These are phyloP conservation scores for Coilia nasus DNA, from an alignment of 2,797 vertebrate genomes.

Conservation along the genomic window DNA sequence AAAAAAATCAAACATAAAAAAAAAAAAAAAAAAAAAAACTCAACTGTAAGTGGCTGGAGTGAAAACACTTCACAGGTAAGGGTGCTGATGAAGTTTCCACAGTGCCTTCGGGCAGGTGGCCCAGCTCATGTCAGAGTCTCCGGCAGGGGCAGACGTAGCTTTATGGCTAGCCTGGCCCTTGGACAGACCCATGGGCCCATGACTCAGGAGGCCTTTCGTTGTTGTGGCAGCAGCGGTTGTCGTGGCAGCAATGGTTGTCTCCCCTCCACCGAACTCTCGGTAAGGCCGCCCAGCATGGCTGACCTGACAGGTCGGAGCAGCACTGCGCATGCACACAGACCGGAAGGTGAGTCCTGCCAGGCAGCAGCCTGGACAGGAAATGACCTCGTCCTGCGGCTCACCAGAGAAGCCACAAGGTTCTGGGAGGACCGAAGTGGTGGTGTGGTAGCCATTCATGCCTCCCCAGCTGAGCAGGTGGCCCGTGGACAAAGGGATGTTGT, in stretches of 20 bases:
- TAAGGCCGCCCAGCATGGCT: constrained; percentile 70
- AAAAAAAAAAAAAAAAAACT: not conserved
- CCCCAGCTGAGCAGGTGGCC: constrained; percentile 74
- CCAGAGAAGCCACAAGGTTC: constrained; percentile 49
- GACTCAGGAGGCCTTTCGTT: constrained; percentile 77
- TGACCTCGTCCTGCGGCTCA: constrained; percentile 82
- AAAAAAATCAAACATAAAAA: not conserved
- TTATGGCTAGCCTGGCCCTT: constrained; percentile 71
- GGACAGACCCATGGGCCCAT: constrained; percentile 62
- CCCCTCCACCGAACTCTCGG: constrained; percentile 84
- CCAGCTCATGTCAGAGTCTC: constrained; percentile 80
- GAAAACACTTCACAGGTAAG: not conserved
- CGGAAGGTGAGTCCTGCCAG: constrained; percentile 83
- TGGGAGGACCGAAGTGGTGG: constrained; percentile 54
- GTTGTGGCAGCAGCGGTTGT: constrained; percentile 44
- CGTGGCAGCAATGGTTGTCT: constrained; percentile 58
- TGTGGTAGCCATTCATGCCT: constrained; percentile 62
- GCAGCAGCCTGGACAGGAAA: constrained; percentile 89
- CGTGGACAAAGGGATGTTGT: constrained; percentile 76
- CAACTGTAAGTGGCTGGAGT: too few species aligned
- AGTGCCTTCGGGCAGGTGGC: constrained; percentile 1
- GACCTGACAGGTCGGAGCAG: constrained; percentile 63
- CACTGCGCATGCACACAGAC: constrained; percentile 82
- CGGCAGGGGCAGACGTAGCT: constrained; percentile 72
- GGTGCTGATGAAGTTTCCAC: not conserved